phyloP scores from a whole-genome alignment of 2,113 vertebrate genomes.

The Podiceps cristatus region DNA sequence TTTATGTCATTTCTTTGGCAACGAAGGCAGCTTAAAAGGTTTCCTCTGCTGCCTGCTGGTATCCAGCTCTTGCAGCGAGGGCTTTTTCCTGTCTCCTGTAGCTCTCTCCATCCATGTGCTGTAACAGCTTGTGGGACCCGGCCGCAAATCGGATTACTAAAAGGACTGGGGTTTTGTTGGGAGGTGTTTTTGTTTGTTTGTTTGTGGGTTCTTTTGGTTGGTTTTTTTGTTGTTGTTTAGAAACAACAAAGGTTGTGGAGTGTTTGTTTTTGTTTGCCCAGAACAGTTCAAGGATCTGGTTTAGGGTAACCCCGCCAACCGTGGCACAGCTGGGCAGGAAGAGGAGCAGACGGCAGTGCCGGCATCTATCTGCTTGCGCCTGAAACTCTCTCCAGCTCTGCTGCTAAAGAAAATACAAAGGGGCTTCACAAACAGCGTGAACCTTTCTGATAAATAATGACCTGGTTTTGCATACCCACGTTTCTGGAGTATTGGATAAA shows the following conservation, averaged over 20 bases:
- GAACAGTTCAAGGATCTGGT: slow-evolving; percentile 40
- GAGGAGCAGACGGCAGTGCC: slow-evolving; percentile 28
- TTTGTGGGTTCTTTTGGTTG: not conserved
- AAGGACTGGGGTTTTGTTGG: not conserved
- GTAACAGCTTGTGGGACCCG: slow-evolving; percentile 11
- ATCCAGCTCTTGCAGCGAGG: not conserved
- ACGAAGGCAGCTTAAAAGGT: slow-evolving; percentile 10
- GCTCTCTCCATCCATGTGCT: not conserved
- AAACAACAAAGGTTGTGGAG: slow-evolving; percentile 49
- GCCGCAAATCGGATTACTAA: slow-evolving; percentile 21
- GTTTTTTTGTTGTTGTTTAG: not conserved
- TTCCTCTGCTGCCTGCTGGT: slow-evolving; percentile 20
- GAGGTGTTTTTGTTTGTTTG: slow-evolving; percentile 49
- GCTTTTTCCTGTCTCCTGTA: not conserved
- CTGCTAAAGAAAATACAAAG: slow-evolving; percentile 7
- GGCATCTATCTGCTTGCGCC: not conserved
- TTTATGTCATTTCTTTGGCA: not conserved
- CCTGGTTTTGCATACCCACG: not conserved
- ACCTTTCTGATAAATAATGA: not conserved
- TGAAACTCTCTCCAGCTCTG: not conserved
- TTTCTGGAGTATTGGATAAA: not conserved
- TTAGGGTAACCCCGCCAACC: slow-evolving; percentile 41
- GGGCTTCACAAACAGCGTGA: not conserved
- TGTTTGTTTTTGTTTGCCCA: slow-evolving; percentile 53
- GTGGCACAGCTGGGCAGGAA: slow-evolving; percentile 71